Base-by-base conservation (phyloP, 2,888 invertebrate genomes). In the Caenorhabditis parvicauda region DNA sequence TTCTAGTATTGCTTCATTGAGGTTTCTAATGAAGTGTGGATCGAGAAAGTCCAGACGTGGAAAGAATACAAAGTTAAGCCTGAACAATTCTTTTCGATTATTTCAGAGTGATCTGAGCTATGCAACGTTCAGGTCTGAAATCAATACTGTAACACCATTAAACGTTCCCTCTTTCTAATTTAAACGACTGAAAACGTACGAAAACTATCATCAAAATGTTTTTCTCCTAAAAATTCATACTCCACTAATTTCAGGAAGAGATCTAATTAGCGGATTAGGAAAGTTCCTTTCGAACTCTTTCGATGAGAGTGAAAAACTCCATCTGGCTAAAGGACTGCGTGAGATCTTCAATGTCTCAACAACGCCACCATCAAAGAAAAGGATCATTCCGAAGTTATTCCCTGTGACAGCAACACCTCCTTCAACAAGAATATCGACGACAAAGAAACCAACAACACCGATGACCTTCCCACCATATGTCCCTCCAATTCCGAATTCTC, bases 331-430 rank as follows among this genome's bases (percentile, higher is more conserved):
- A 5, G 63, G 63, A 14, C 24, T 67, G 9, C 27, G 67, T 41
- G 57, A 61, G 39, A 37, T 67, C 5, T 67, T 67, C 54, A 67
- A 67, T 49, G 22, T 67, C 25, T 60, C 66, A 32, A 66, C 66
- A 38, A 3, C 41, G 21, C 52, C 58, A 39, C 59, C 52, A 42
- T 45, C 54, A 2, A 45, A 49, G 21, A 53, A 49, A 39, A n/a
- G 59, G 17, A 47, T 64, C 28, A 43, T 48, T 21, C 67, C 67
- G 2, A 55, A 59, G 22, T 56, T 67, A 0, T 59, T 61, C 12
- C 60, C 67, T 29, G 61, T 61, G 2, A 54, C 57, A 22, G 43
- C 50, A 6, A 54, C 54, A 25, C 47, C 54, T 17, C 32, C n/a
- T 6, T 51, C 54, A 14, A 47, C 45, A 22, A 46, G 57, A 12